Conservation (phyloP, 2,797 vertebrate genomes). For the Myotis daubentonii region DNA sequence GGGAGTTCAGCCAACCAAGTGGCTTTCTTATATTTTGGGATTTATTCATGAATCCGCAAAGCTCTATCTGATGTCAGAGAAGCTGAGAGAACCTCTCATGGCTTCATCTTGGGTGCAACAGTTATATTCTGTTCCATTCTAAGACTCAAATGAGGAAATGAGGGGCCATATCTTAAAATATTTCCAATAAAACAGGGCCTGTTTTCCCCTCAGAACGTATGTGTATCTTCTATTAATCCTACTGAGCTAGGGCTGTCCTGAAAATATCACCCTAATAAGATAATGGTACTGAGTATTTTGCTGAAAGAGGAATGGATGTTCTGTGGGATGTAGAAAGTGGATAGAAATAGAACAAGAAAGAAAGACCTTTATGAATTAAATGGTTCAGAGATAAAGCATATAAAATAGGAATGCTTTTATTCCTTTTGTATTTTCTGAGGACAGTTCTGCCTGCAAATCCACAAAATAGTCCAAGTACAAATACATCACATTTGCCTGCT, state of each 20-base stretch:
- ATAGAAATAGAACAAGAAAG: background rate
- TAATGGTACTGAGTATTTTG: background rate
- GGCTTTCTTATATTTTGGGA: conserved; percentile 14
- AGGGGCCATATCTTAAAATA: background rate
- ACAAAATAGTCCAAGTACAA: conserved; percentile 75
- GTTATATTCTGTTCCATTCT: conserved; percentile 42
- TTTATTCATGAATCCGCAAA: conserved; percentile 7
- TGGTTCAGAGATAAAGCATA: conserved; percentile 3
- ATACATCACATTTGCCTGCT: conserved; percentile 80
- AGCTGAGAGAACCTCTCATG: background rate
- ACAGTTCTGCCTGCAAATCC: conserved; percentile 59
- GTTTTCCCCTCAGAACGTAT: background rate
- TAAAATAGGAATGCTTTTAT: conserved; percentile 22
- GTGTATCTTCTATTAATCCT: background rate
- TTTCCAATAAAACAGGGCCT: background rate
- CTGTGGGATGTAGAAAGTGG: background rate
- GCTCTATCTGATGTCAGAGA: background rate
- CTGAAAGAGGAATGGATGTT: conserved; percentile 40
- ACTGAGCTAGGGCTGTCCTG: background rate
- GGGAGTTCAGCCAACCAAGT: background rate
- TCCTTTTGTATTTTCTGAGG: conserved; percentile 53
- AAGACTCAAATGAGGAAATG: background rate
- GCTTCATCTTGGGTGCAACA: background rate
- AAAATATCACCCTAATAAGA: background rate
- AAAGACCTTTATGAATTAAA: conserved; percentile 39